Percentiles rank a stretch among this genome's conserved stretches.
phyloP scores from a whole-genome alignment of 2,797 vertebrate genomes.

The Sylvia borin region DNA sequence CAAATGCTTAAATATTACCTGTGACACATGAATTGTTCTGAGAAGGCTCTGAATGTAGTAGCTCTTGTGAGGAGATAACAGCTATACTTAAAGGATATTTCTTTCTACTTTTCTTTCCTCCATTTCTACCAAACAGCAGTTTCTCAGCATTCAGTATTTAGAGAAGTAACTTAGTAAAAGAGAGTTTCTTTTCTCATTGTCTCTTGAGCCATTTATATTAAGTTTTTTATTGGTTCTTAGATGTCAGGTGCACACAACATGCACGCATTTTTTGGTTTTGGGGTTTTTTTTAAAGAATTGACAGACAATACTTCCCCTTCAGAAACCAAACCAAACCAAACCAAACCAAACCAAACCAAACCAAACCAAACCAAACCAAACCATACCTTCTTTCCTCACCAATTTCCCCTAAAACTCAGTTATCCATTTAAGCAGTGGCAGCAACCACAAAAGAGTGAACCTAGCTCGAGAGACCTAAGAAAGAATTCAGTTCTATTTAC shows the following conservation, averaged over 20 bases:
- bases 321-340: neutral
- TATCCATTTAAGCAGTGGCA: neutral
- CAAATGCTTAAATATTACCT: neutral
- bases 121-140: neutral
- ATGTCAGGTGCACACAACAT: neutral
- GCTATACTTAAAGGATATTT: neutral
- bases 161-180: neutral
- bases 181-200: neutral
- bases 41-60: neutral
- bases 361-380: neutral
- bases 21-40: neutral
- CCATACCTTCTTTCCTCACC: neutral
- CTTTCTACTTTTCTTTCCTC: neutral
- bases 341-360: neutral
- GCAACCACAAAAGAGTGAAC: neutral
- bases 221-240: neutral
- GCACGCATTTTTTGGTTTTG: fast-evolving
- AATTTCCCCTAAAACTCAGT: neutral
- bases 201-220: neutral
- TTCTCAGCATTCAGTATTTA: neutral
- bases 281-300: neutral
- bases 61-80: neutral
- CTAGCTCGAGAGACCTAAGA: neutral
- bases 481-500: neutral
- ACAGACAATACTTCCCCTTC: neutral